Evolutionary conservation across 2,888 invertebrate genomes (phyloP).

Genomic region (Odontomyia ornata): DNA sequence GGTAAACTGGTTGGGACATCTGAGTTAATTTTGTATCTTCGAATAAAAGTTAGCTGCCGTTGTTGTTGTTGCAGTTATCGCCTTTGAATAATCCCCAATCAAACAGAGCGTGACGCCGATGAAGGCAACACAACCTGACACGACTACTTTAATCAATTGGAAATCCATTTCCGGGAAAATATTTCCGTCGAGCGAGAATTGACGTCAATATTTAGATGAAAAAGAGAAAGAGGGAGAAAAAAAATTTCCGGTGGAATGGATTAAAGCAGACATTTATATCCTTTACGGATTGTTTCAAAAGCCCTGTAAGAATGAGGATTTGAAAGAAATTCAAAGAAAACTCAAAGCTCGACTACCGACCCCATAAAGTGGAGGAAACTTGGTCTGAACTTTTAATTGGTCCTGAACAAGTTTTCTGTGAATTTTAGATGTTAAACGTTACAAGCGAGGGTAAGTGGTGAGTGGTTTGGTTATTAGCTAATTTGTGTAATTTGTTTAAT

Average conservation of each 20-base stretch:
- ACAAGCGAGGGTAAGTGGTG: no score
- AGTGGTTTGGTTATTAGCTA: no score
- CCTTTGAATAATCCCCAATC: neutral
- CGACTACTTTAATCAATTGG: conserved; percentile 39
- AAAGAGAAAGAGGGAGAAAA: no score
- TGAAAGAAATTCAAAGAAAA: no score
- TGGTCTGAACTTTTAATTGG: no score
- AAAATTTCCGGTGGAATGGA: neutral
- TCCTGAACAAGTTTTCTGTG: no score
- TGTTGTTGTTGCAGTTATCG: neutral
- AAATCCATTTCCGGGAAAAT: conserved; percentile 24
- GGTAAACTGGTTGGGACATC: conserved; percentile 13
- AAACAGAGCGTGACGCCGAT: neutral
- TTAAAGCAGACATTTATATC: neutral
- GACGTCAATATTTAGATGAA: conserved; percentile 31
- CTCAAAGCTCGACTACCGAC: no score
- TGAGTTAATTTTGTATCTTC: conserved; percentile 33
- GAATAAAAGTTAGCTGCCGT: conserved; percentile 37
- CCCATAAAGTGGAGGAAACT: no score
- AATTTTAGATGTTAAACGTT: no score
- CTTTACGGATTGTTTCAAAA: no score
- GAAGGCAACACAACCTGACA: neutral
- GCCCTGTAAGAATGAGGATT: no score
- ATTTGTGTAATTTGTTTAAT: no score
- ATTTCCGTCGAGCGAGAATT: conserved; percentile 12